These are phyloP conservation scores for Sakesphorus luctuosus DNA, from an alignment of 2,113 vertebrate genomes.

Conservation along the genomic window DNA sequence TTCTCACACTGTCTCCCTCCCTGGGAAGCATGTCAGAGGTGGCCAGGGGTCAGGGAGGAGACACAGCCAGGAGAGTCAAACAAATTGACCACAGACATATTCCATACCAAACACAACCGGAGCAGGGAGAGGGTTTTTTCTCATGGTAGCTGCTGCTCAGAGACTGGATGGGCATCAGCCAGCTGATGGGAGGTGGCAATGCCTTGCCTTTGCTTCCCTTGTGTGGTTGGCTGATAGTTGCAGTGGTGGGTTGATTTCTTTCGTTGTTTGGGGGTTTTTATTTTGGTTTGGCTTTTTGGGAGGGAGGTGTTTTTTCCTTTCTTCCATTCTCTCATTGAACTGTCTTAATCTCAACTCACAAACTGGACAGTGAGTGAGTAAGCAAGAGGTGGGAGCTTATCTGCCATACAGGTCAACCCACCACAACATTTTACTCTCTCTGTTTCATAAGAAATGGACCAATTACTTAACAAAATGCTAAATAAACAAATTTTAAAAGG, in stretches of 20 bases:
- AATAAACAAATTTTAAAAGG: neutral
- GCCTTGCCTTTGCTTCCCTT: neutral
- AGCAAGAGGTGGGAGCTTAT: neutral
- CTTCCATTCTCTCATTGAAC: neutral
- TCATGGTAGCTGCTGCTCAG: neutral
- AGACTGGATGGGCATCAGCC: neutral
- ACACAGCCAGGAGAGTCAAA: neutral
- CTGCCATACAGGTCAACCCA: neutral
- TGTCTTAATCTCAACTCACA: neutral
- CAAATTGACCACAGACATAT: accelerated
- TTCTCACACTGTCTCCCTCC: neutral
- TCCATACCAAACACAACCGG: neutral
- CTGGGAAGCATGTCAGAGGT: accelerated
- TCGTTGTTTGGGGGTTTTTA: accelerated
- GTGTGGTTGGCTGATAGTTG: neutral
- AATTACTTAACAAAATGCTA: neutral
- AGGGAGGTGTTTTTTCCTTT: neutral
- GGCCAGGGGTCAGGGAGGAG: neutral
- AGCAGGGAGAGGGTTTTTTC: neutral
- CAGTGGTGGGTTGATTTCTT: accelerated
- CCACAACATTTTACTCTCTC: neutral
- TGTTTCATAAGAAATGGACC: neutral
- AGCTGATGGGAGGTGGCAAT: neutral
- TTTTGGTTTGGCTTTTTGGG: neutral
- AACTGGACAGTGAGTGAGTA: neutral